phyloP scores from a whole-genome alignment of 2,797 vertebrate genomes.

The Crocidura indochinensis region DNA sequence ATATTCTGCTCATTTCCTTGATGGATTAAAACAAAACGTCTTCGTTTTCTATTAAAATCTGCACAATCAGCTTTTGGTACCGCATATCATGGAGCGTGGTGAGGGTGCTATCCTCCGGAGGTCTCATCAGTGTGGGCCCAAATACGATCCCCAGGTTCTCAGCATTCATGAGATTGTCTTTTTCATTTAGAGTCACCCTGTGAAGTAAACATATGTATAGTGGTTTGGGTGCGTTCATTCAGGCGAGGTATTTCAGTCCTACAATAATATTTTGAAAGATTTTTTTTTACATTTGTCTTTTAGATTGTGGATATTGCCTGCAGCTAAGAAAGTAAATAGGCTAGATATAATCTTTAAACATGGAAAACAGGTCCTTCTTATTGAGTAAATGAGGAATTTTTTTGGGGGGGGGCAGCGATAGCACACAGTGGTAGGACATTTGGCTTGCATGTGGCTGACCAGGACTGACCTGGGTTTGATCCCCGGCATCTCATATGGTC shows the following conservation, averaged over 20 bases:
- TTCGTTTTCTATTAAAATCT: slow-evolving; percentile 99
- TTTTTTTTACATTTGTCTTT: background rate
- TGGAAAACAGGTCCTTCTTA: background rate
- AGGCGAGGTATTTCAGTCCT: background rate
- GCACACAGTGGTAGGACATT: too few species aligned
- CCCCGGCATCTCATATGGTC: too few species aligned
- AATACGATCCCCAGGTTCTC: slow-evolving; percentile 99
- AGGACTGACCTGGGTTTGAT: too few species aligned
- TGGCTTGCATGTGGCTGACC: too few species aligned
- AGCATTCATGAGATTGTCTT: slow-evolving; percentile 98
- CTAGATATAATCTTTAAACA: background rate
- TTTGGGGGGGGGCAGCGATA: background rate
- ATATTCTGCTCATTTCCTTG: slow-evolving; percentile 87
- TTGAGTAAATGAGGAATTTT: background rate
- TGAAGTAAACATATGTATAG: slow-evolving; percentile 31
- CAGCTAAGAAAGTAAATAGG: background rate
- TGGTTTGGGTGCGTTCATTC: background rate
- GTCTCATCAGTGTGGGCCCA: slow-evolving; percentile 98
- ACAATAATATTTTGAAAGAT: background rate
- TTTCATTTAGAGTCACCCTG: slow-evolving; percentile 97
- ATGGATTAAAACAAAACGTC: slow-evolving; percentile 96
- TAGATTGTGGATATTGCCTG: background rate
- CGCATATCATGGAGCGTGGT: slow-evolving; percentile 98
- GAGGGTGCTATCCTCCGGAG: slow-evolving; percentile 97
- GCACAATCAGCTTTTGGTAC: slow-evolving; percentile 98